A percentile compares a stretch with the other conserved stretches of the same genome.
Evolutionary conservation across 2,797 vertebrate species (phyloP).

Genomic region (Heterohyrax brucei): DNA sequence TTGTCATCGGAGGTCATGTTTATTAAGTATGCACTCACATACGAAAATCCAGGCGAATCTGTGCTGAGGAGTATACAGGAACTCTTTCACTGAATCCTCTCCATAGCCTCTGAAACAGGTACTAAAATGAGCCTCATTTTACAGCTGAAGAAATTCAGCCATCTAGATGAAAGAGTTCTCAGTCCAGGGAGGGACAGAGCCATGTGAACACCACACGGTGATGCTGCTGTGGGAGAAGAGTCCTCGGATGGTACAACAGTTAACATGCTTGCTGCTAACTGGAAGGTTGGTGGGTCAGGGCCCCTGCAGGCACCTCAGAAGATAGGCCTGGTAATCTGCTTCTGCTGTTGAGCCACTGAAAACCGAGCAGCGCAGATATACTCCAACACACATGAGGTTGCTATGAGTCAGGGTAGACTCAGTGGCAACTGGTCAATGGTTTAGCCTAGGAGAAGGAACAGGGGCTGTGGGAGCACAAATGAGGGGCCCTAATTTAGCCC

Average conservation of each 20-base stretch:
- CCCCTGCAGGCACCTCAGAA: too few species aligned
- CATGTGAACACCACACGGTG: fast-evolving
- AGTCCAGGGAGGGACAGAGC: neutral
- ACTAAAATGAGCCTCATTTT: neutral
- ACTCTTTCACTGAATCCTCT: neutral
- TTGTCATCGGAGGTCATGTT: fast-evolving
- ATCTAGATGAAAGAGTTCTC: neutral
- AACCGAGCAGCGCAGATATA: too few species aligned
- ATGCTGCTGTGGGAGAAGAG: too few species aligned
- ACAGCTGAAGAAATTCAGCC: neutral
- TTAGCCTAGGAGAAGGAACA: neutral
- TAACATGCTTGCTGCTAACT: too few species aligned
- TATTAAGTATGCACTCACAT: neutral
- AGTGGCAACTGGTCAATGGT: too few species aligned
- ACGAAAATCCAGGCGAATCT: neutral
- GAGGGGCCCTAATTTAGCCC: neutral
- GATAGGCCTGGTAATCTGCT: too few species aligned
- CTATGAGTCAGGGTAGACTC: too few species aligned
- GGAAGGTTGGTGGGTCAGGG: too few species aligned
- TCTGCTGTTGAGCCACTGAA: too few species aligned
- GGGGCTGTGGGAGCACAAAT: neutral
- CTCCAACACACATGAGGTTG: too few species aligned
- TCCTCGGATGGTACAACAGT: too few species aligned
- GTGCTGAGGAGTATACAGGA: neutral
- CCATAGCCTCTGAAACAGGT: neutral